Conservation (phyloP, 1,140 invertebrate species). For the Delia radicum region DNA sequence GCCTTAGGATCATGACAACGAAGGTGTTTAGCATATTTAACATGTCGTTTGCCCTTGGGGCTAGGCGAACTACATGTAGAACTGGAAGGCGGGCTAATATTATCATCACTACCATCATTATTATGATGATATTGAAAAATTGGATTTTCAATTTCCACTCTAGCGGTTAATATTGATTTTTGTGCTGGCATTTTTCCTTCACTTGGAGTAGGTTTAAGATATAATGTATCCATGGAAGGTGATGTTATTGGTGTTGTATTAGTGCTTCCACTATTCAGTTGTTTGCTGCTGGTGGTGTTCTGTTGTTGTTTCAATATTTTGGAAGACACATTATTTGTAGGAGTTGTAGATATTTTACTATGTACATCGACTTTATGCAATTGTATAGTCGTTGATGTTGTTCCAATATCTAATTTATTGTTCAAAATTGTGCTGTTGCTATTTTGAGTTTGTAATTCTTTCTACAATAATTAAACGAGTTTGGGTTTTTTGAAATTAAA, state of each 20-base stretch:
- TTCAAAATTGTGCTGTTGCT: not conserved
- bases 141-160: not conserved
- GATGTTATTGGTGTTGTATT: not conserved
- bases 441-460: not conserved
- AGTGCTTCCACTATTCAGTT: not conserved
- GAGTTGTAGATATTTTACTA: not conserved
- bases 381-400: not conserved
- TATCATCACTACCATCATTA: not conserved
- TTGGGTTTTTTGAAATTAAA: not conserved
- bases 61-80: not conserved
- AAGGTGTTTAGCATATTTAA: not conserved
- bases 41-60: not conserved
- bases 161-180: not conserved
- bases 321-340: conserved; percentile 6
- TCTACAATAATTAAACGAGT: conserved; percentile 6
- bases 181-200: not conserved
- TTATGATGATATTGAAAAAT: not conserved
- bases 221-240: not conserved
- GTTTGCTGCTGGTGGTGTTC: not conserved
- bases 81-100: not conserved
- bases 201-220: not conserved
- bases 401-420: not conserved
- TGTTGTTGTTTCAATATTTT: not conserved
- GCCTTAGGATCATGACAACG: not conserved
- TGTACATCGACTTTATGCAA: conserved; percentile 13